These are phyloP conservation scores for Heterocephalus glaber DNA, from an alignment of 2,113 vertebrate genomes.

Conservation along the genomic window DNA sequence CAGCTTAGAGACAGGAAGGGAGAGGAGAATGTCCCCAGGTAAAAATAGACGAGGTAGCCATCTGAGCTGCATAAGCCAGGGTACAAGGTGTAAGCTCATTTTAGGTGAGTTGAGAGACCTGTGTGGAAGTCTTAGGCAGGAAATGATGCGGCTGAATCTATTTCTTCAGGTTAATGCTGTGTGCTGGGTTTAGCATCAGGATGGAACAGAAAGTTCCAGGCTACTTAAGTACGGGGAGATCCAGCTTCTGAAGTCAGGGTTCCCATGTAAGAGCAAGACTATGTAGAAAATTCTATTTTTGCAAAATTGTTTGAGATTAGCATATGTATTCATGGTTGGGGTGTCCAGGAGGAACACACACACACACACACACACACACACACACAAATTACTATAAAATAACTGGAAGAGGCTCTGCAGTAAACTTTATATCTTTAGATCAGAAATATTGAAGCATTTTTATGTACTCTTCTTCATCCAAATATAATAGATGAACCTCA, in stretches of 20 bases:
- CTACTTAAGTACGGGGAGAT: neutral
- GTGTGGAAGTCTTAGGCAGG: too few relatives aligned
- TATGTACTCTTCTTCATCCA: neutral
- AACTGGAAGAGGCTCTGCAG: neutral
- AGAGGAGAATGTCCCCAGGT: neutral
- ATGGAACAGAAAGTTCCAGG: neutral
- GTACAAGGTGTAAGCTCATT: rapidly evolving
- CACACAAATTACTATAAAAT: neutral
- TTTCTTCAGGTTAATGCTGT: rapidly evolving
- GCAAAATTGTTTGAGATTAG: neutral
- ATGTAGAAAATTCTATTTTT: neutral
- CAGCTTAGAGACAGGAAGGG: neutral
- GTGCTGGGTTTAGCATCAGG: rapidly evolving
- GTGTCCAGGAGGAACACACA: neutral
- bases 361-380: neutral
- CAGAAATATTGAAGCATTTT: neutral
- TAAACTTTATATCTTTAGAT: neutral
- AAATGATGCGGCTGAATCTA: neutral
- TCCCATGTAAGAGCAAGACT: neutral
- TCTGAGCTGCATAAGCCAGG: rapidly evolving
- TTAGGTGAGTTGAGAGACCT: neutral
- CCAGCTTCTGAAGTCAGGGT: neutral
- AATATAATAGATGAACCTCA: neutral
- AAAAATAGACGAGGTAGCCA: rapidly evolving
- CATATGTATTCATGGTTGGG: neutral